phyloP scores from a whole-genome alignment of 1,140 invertebrate species.

The Papilio helenus region DNA sequence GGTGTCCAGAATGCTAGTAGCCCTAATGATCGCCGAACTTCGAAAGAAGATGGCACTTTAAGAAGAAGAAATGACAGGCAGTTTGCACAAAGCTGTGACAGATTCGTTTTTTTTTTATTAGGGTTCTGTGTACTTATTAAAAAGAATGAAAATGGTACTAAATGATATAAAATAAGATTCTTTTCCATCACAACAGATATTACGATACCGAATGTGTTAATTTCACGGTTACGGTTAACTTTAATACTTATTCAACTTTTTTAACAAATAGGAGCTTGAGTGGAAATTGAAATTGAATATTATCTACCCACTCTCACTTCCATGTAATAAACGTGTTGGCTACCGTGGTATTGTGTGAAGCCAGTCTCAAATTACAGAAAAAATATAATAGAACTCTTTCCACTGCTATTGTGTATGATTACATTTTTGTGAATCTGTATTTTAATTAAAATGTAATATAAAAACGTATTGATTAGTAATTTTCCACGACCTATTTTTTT shows the following conservation, averaged over 20 bases:
- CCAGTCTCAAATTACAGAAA: neutral
- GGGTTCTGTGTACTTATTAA: neutral
- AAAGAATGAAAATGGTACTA: neutral
- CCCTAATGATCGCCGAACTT: too few species aligned
- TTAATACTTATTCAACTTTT: neutral
- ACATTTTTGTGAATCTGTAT: neutral
- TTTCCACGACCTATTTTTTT: too few species aligned
- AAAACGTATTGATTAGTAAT: too few species aligned
- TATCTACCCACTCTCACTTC: neutral
- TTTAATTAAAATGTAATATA: too few species aligned
- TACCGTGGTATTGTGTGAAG: neutral
- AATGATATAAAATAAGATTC: neutral
- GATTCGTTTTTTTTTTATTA: neutral
- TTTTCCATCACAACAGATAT: neutral
- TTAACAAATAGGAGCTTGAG: neutral
- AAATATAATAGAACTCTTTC: neutral
- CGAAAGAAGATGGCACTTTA: too few species aligned
- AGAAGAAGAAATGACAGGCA: too few species aligned
- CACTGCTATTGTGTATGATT: too few species aligned
- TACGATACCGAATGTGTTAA: neutral
- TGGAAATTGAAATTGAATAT: slow-evolving; percentile 6
- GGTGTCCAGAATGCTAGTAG: too few species aligned
- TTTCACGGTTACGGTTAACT: slow-evolving; percentile 4
- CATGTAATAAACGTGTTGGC: neutral
- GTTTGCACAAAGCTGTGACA: too few species aligned